These are phyloP conservation scores for Hyaena hyaena DNA, from an alignment of 2,113 vertebrate species.

Conservation along the genomic window DNA sequence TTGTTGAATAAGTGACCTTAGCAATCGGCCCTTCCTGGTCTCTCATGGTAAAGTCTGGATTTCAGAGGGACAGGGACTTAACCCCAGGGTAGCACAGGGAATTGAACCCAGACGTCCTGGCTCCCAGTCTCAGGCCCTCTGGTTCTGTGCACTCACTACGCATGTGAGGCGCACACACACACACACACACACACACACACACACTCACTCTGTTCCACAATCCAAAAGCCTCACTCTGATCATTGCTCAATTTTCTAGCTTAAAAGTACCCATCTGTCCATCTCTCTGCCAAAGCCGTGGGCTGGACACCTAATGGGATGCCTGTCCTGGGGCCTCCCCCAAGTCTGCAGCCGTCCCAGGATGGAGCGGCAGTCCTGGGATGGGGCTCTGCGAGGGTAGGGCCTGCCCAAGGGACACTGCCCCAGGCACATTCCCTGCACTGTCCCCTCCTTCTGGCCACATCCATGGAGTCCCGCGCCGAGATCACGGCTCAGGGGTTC, in stretches of 20 bases:
- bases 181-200: neutral
- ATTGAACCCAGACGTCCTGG: neutral
- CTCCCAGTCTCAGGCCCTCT: neutral
- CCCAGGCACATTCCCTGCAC: neutral
- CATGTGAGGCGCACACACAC: neutral
- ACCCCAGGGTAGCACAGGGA: neutral
- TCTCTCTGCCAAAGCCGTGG: constrained; percentile 53
- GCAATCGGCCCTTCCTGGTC: neutral
- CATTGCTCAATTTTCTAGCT: constrained; percentile 41
- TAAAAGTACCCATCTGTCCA: constrained; percentile 51
- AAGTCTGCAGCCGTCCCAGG: neutral
- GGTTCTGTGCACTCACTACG: neutral
- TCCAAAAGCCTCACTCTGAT: constrained; percentile 13
- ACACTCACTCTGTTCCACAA: neutral
- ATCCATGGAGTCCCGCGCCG: too few relatives aligned
- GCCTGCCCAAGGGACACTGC: neutral
- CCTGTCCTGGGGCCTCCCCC: neutral
- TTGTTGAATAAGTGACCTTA: neutral
- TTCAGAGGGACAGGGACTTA: neutral
- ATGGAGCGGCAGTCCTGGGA: neutral
- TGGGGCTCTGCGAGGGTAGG: neutral
- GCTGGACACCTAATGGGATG: neutral
- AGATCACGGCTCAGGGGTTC: neutral
- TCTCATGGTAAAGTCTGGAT: neutral
- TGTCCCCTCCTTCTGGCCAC: neutral